Evolutionary conservation across 2,113 vertebrate species (phyloP).

Genomic region (Gallinago jamesoni): DNA sequence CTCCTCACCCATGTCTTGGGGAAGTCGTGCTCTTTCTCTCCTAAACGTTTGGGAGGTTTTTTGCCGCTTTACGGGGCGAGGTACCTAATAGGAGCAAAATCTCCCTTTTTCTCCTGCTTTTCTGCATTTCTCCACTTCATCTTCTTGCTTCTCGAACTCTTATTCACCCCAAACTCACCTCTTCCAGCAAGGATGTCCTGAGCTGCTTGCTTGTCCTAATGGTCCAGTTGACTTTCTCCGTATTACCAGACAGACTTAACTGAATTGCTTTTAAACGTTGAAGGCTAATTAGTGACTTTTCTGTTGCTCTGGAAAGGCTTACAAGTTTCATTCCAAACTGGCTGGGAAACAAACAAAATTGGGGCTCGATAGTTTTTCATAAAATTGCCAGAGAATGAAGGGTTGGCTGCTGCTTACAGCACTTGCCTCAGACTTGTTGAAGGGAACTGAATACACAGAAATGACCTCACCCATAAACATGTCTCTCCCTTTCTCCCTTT

Average conservation of each 20-base stretch:
- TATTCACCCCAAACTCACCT: background rate
- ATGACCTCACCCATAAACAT: background rate
- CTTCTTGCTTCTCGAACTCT: background rate
- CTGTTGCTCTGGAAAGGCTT: background rate
- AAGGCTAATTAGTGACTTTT: background rate
- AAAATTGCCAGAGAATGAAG: background rate
- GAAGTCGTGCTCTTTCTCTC: background rate
- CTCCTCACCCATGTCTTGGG: rapidly evolving
- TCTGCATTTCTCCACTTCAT: background rate
- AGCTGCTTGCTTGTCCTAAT: background rate
- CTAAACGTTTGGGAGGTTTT: background rate
- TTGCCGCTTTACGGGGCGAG: background rate
- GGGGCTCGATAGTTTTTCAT: background rate
- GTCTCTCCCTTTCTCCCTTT: background rate
- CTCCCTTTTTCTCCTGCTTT: background rate
- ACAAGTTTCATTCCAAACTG: background rate
- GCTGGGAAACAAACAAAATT: background rate
- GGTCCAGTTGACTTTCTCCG: background rate
- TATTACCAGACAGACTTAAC: background rate
- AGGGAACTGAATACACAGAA: background rate
- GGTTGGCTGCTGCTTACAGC: background rate
- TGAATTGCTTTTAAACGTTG: background rate
- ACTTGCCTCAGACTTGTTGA: background rate
- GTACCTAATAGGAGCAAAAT: background rate
- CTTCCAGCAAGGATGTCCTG: background rate